phyloP scores from a whole-genome alignment of 2,113 vertebrate species.

The Nycticorax nycticorax region DNA sequence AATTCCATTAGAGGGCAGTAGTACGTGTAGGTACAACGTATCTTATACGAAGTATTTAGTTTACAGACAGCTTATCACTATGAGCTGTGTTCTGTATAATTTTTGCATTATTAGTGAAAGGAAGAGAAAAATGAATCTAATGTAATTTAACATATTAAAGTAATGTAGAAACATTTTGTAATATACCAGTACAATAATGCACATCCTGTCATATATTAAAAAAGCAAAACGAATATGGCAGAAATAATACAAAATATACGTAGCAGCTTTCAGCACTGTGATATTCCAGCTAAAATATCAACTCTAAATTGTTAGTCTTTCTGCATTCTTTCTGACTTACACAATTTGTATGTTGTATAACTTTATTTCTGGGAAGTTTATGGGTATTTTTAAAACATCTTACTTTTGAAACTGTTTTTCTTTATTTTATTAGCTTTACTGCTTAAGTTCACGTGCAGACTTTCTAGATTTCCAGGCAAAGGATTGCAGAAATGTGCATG shows the following conservation, averaged over 20 bases:
- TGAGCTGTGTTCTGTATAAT: background rate
- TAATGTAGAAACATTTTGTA: background rate
- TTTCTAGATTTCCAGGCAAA: background rate
- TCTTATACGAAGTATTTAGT: background rate
- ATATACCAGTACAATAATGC: background rate
- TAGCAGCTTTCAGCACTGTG: background rate
- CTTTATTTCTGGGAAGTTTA: background rate
- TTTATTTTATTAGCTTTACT: background rate
- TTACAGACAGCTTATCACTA: background rate
- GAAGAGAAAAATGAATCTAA: background rate
- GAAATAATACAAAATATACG: background rate
- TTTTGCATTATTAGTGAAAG: background rate
- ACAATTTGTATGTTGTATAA: background rate
- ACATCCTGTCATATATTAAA: background rate
- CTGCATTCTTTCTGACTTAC: background rate
- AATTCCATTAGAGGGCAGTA: constrained; percentile 39
- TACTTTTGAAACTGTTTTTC: background rate
- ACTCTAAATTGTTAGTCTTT: background rate
- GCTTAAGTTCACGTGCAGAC: background rate
- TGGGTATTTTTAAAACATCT: background rate
- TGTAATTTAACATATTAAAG: background rate
- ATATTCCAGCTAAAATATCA: background rate
- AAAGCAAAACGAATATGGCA: background rate
- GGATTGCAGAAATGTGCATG: background rate
- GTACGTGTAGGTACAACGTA: background rate